Evolutionary conservation across 2,888 invertebrate species (phyloP), one percentile per base, ranked within the genome.

Genomic region (Sphinx pinastri): DNA sequence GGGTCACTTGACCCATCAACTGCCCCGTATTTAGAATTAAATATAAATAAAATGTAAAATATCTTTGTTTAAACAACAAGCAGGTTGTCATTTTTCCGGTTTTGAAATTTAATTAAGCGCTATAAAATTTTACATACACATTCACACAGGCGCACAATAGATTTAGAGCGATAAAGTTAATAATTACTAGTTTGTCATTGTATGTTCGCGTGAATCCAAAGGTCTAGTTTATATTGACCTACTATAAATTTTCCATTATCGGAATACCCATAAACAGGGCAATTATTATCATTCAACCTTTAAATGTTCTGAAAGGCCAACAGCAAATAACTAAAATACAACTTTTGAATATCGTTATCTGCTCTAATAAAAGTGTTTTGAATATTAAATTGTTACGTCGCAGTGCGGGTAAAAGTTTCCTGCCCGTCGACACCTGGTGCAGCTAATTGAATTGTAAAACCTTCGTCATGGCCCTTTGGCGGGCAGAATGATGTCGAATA

Each of bases 391-490:
- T 83, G 83, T 84, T 82, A 76, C 76, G 77, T 79, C 75, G 80
- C 76, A 76, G 80, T 66, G 76, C 80, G 81, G 81, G 85, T 85
- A 82, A 86, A 85, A 86, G 84, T 90, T 88, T 84, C 85, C 85
- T 84, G 82, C 78, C 80, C 83, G 86, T 84, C 88, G 83, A 86
- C 93, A 93, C 92, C 93, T 92, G 93, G 89, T 87, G 84, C 78
- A 81, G 77, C 88, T 92, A 93, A 93, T 93, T 93, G 92, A 93
- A 93, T 92, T 93, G 93, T 93, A 91, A 91, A 92, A 90, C 92
- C 89, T 89, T 89, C 87, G 87, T 86, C 88, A 86, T 88, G 89
- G 87, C 87, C 91, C 89, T 90, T 90, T 88, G 88, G 88, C 91
- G 90, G 92, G 88, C 88, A 87, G 86, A 89, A 84, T 83, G 86